Evolutionary conservation across 2,888 invertebrate genomes (phyloP).

Genomic region (Drosophila paracracens): DNA sequence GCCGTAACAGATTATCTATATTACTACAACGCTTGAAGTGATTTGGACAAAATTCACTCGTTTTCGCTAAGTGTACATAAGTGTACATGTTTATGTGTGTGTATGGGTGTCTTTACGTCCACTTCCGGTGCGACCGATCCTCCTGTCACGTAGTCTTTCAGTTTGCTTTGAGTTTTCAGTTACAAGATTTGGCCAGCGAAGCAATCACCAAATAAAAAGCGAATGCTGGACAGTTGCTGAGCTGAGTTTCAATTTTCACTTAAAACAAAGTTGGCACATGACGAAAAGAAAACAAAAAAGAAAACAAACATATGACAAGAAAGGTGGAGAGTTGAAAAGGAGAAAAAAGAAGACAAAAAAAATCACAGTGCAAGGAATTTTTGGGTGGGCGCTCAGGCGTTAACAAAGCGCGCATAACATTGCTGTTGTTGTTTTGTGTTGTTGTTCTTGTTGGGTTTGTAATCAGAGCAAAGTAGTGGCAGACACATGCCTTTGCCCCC

Average conservation of each 20-base stretch:
- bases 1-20: background rate
- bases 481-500: slow-evolving; percentile 50
- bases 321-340: background rate
- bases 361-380: slow-evolving; percentile 24
- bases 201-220: slow-evolving; percentile 74
- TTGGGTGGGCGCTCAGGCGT: slow-evolving; percentile 48
- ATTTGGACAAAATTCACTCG: background rate
- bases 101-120: background rate
- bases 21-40: background rate
- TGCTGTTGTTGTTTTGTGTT: slow-evolving; percentile 22
- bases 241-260: slow-evolving; percentile 78
- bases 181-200: slow-evolving; percentile 62
- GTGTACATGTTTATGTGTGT: background rate
- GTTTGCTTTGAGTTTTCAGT: slow-evolving; percentile 76
- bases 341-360: background rate
- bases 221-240: slow-evolving; percentile 74
- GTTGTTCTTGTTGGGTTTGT: slow-evolving; percentile 56
- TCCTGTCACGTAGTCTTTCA: slow-evolving; percentile 65
- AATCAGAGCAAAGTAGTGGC: slow-evolving; percentile 71
- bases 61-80: background rate
- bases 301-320: slow-evolving; percentile 7
- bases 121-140: slow-evolving; percentile 41
- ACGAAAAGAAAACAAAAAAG: slow-evolving; percentile 19
- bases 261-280: slow-evolving; percentile 77
- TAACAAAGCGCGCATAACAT: slow-evolving; percentile 60